A percentile compares a stretch with the other conserved stretches of the same genome.
These are phyloP conservation scores for Melanaphis sacchari DNA, from an alignment of 1,140 invertebrate genomes.

Conservation along the genomic window DNA sequence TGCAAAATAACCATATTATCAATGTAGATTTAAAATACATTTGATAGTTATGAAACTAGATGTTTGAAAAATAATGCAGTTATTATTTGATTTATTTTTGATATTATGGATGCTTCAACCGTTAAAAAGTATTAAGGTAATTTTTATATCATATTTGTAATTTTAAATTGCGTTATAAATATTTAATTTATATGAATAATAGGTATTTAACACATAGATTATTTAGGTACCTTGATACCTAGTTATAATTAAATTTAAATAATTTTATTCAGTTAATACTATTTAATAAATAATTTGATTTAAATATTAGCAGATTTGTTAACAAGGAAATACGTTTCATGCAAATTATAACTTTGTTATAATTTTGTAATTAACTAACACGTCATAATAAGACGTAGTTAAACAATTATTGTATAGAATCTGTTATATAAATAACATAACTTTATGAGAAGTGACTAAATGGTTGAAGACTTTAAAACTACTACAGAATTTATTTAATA, in stretches of 20 bases:
- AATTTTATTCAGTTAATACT: neutral
- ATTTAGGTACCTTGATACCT: neutral
- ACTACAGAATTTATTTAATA: neutral
- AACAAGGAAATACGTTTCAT: neutral
- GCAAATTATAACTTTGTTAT: neutral
- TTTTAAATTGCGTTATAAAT: neutral
- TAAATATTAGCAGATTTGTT: neutral
- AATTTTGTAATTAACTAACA: too few species aligned
- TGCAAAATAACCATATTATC: neutral
- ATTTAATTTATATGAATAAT: neutral
- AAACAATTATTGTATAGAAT: neutral
- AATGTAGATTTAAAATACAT: neutral
- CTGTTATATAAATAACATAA: neutral
- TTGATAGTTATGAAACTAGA: neutral
- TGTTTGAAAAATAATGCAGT: slow-evolving; percentile 22
- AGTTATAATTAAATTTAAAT: neutral
- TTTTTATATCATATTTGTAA: neutral
- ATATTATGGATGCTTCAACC: neutral
- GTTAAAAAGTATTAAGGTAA: slow-evolving; percentile 36
- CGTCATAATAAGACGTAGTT: neutral
- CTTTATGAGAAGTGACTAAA: neutral
- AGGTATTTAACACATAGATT: neutral
- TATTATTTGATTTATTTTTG: slow-evolving; percentile 1
- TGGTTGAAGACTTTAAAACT: neutral
- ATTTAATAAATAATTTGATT: neutral